Evolutionary conservation across 2,797 vertebrate genomes (phyloP).

Genomic region (Carapus acus): DNA sequence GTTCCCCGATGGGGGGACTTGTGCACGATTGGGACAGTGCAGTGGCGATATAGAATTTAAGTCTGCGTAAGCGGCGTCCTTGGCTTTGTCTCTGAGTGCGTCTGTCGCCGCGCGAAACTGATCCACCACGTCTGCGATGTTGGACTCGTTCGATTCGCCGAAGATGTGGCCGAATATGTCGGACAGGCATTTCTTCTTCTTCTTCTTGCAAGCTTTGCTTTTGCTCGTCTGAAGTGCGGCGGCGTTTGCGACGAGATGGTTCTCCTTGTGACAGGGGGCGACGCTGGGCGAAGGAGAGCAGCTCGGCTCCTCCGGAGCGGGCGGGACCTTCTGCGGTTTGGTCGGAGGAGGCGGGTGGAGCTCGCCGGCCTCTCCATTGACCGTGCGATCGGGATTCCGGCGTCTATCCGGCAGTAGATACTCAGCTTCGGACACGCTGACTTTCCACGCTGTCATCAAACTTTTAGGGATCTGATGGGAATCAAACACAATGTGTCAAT

Average conservation of each 20-base stretch:
- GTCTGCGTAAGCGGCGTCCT: conserved; percentile 70
- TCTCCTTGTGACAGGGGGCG: conserved; percentile 47
- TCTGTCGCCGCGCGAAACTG: conserved; percentile 33
- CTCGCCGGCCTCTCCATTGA: conserved; percentile 45
- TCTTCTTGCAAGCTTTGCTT: conserved; percentile 63
- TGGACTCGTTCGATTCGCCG: conserved; percentile 52
- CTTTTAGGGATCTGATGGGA: conserved; percentile 87
- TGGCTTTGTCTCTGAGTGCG: conserved; percentile 56
- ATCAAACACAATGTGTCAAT: conserved; percentile 6
- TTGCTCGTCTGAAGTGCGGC: conserved; percentile 40
- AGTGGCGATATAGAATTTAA: conserved; percentile 71
- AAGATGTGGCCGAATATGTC: conserved; percentile 69
- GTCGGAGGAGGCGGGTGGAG: conserved; percentile 55
- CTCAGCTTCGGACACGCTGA: conserved; percentile 87
- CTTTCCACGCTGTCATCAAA: conserved; percentile 87
- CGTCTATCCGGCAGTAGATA: conserved; percentile 70
- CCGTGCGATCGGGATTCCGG: conserved; percentile 57
- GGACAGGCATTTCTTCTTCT: conserved; percentile 69
- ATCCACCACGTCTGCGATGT: conserved; percentile 16
- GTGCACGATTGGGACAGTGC: conserved; percentile 67
- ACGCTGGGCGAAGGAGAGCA: conserved; percentile 27
- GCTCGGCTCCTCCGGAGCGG: conserved; percentile 31
- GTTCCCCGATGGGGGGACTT: conserved; percentile 28
- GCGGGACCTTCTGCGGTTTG: conserved; percentile 30
- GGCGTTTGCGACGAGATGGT: conserved; percentile 37